A percentile compares a stretch with the other conserved stretches of the same genome.
Conservation (phyloP, 2,797 vertebrate species). For the Parotocinclus haroldoi region DNA sequence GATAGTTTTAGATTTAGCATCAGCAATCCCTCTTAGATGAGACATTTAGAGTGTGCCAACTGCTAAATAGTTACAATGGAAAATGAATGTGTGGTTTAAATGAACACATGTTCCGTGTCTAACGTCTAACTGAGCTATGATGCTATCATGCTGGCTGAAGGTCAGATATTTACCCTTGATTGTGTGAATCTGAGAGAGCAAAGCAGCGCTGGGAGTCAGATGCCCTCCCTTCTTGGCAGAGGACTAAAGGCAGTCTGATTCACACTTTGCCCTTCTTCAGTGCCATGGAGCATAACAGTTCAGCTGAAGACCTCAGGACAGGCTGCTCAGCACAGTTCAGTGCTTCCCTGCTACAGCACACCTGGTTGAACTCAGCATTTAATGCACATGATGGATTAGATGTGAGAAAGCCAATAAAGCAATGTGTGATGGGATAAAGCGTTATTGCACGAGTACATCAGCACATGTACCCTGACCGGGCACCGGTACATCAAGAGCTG, state of each 20-base stretch:
- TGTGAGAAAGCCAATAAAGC: not conserved
- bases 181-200: slow-evolving; percentile 46
- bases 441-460: too few species aligned
- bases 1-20: too few species aligned
- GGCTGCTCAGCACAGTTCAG: slow-evolving; percentile 6
- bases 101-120: not conserved
- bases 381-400: slow-evolving; percentile 10
- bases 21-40: too few species aligned
- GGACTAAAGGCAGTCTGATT: slow-evolving; percentile 22
- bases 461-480: too few species aligned
- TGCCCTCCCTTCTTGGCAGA: slow-evolving; percentile 11
- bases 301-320: not conserved
- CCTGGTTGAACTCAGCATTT: slow-evolving; percentile 20
- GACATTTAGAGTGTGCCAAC: too few species aligned
- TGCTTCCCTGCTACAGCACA: slow-evolving; percentile 9
- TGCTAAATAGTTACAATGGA: too few species aligned
- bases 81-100: too few species aligned
- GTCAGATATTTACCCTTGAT: slow-evolving; percentile 39
- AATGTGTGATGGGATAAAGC: not conserved
- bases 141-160: slow-evolving; percentile 4
- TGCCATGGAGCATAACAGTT: too few species aligned
- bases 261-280: not conserved
- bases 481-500: too few species aligned
- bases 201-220: slow-evolving; percentile 26
- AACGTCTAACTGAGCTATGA: not conserved